These are phyloP conservation scores for Hemaris fuciformis DNA, from an alignment of 2,888 invertebrate species.

Conservation along the genomic window DNA sequence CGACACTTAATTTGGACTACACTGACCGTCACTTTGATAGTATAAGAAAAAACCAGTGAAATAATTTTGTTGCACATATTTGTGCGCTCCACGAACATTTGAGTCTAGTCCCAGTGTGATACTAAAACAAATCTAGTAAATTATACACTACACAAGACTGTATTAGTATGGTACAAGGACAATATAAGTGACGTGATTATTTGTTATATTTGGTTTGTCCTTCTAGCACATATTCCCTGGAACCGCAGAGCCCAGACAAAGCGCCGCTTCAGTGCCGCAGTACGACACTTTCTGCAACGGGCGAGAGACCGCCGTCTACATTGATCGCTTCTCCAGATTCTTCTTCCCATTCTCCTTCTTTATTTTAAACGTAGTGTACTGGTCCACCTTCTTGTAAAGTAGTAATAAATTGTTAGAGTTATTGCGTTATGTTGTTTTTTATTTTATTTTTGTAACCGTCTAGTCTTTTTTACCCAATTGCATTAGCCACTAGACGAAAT, in stretches of 20 bases:
- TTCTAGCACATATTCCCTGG: slow-evolving; percentile 75
- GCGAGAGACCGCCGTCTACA: slow-evolving; percentile 89
- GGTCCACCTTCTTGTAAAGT: slow-evolving; percentile 87
- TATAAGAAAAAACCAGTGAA: too few species aligned
- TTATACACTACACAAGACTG: too few species aligned
- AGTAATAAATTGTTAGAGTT: neutral
- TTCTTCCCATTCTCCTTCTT: slow-evolving; percentile 95
- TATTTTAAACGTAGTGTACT: slow-evolving; percentile 94
- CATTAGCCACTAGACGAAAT: too few species aligned
- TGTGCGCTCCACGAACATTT: too few species aligned
- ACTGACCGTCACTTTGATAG: too few species aligned
- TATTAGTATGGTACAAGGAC: too few species aligned
- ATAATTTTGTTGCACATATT: too few species aligned
- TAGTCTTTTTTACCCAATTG: neutral
- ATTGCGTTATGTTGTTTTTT: neutral
- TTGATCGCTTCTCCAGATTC: slow-evolving; percentile 93
- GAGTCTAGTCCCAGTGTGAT: too few species aligned
- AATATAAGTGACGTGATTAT: too few species aligned
- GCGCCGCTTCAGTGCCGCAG: slow-evolving; percentile 87
- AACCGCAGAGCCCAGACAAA: slow-evolving; percentile 77
- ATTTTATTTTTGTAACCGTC: neutral
- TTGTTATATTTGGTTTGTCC: neutral
- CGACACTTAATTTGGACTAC: too few species aligned
- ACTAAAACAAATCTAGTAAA: too few species aligned
- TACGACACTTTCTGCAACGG: slow-evolving; percentile 93